phyloP scores from a whole-genome alignment of 2,113 vertebrate genomes.

The Tupaia tana region DNA sequence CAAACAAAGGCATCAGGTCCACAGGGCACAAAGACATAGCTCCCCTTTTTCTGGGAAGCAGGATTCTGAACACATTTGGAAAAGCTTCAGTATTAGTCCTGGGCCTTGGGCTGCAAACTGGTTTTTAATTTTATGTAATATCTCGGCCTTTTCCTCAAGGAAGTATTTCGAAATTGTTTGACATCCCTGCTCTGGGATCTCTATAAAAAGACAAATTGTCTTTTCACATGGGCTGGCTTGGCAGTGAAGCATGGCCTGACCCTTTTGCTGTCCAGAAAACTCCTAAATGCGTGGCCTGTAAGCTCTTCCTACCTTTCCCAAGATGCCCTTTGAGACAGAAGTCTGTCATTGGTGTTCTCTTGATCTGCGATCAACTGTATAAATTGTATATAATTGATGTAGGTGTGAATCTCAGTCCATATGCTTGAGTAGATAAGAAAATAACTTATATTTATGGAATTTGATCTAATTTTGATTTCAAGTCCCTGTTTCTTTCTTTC shows the following conservation, averaged over 20 bases:
- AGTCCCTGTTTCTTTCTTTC: no score
- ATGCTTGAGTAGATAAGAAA: neutral
- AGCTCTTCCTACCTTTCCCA: neutral
- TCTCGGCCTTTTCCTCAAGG: conserved; percentile 45
- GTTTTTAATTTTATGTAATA: conserved; percentile 58
- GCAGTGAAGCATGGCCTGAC: neutral
- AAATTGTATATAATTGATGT: neutral
- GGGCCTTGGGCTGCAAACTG: neutral
- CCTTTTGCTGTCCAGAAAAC: conserved; percentile 33
- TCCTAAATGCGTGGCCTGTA: neutral
- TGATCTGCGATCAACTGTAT: neutral
- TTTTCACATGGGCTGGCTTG: conserved; percentile 59
- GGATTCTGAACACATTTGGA: neutral
- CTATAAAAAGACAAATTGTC: conserved; percentile 60
- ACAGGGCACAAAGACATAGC: fast-evolving
- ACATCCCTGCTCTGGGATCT: conserved; percentile 34
- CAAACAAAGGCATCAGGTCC: neutral
- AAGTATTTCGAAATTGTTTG: conserved; percentile 66
- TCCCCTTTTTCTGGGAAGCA: neutral
- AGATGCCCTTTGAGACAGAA: neutral
- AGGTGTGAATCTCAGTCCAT: neutral
- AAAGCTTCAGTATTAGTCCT: neutral
- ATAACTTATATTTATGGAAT: conserved; percentile 22
- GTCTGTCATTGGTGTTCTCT: neutral
- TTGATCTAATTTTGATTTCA: neutral